A percentile compares a stretch with the other conserved stretches of the same genome.
Evolutionary conservation across 2,888 invertebrate species (phyloP).

Genomic region (Hypomecis punctinalis): DNA sequence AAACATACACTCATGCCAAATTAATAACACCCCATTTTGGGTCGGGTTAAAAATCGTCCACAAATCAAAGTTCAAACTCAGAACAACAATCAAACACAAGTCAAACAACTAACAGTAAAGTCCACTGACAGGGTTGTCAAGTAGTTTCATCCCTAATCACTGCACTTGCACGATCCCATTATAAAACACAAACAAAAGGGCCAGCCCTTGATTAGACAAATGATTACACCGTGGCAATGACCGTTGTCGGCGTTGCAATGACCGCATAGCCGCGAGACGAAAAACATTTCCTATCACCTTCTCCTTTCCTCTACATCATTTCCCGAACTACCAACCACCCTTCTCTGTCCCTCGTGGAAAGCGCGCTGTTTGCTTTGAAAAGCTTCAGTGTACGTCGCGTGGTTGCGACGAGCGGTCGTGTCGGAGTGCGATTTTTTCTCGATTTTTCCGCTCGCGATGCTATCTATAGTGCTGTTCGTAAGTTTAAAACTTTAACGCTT

Average conservation of each 20-base stretch:
- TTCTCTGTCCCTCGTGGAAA: slow-evolving; percentile 70
- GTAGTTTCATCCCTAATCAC: slow-evolving; percentile 32
- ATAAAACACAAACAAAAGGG: slow-evolving; percentile 47
- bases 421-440: slow-evolving; percentile 48
- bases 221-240: slow-evolving; percentile 78
- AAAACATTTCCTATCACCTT: slow-evolving; percentile 61
- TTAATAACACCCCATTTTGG: too few relatives aligned
- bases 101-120: slow-evolving; percentile 7
- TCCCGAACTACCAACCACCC: slow-evolving; percentile 49
- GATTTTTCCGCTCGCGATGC: slow-evolving; percentile 50
- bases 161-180: slow-evolving; percentile 25
- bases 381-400: slow-evolving; percentile 74
- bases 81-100: neutral
- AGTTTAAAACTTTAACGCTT: slow-evolving; percentile 49
- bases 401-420: slow-evolving; percentile 60
- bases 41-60: too few relatives aligned
- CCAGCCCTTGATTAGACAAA: slow-evolving; percentile 55
- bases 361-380: slow-evolving; percentile 64
- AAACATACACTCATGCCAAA: too few relatives aligned
- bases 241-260: slow-evolving; percentile 76
- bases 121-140: slow-evolving; percentile 22
- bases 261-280: slow-evolving; percentile 80
- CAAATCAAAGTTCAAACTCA: neutral
- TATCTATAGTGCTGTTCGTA: slow-evolving; percentile 53
- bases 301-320: slow-evolving; percentile 56